Base-by-base conservation (phyloP, 2,113 vertebrate species). In the Daubentonia madagascariensis region DNA sequence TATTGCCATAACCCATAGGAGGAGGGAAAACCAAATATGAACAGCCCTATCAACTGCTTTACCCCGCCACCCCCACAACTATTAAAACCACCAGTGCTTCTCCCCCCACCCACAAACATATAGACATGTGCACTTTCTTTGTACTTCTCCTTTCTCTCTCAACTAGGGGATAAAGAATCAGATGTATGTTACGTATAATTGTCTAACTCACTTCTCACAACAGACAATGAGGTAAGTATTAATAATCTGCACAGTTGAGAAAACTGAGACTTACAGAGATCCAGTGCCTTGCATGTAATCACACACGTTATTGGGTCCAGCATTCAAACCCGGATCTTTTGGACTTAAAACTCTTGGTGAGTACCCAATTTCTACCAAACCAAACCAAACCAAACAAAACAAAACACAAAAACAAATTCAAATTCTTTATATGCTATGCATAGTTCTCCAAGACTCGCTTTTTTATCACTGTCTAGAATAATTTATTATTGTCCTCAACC, bases 221-320 rank as follows among this genome's bases (percentile, higher is more conserved):
- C 20, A 72, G 8, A 45, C 12, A 28, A 57, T 59, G 9, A 76
- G 1, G 3, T 37, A 37, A 18, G 11, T 48, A 30, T 45, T 84
- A 85, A 73, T 37, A 18, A 28, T 14, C 8, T 25, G 1, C 6
- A 52, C 35, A 45, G 23, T 37, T n/a, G 10, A 57, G 23, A 63
- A 16, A 87, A 84, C 14, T 2, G 72, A 78, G 28, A 18, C 7
- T 57, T 37, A 57, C 0, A 7, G 8, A 73, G 4, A 48, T 89
- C 32, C 20, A 65, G 13, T 35, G 40, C 28, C 4, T 92, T 20
- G 16, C 3, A 35, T 12, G 30, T 23, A 28, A 57, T 67, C 18
- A 59, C 22, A 65, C 2, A 9, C 14, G 0, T 6, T 52, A 57
- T 35, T 18, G 13, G 43, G 13, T 3, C 4, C 9, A 28, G 2